Evolutionary conservation across 2,113 vertebrate species (phyloP), one percentile per base, ranked within the genome.

Genomic region (Hucho hucho): DNA sequence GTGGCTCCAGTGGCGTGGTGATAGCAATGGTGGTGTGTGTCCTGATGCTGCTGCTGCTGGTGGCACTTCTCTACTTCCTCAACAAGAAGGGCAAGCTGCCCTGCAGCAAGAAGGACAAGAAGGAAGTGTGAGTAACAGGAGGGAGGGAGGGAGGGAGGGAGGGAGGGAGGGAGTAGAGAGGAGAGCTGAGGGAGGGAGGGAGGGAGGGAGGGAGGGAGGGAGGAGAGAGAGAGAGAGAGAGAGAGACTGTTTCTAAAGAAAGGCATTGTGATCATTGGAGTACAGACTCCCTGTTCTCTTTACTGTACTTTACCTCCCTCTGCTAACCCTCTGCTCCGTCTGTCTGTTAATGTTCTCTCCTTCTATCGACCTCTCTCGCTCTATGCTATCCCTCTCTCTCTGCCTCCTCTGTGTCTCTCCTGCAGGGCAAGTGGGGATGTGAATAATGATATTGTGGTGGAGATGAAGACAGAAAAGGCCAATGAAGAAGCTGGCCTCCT

Each of bases 11-110:
- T 5, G 85, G 86, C 1, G 96, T 95, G 2, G 94, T 97, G 81
- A 89, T 96, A n/a, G 96, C 96, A 0, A 95, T 97, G 84, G 95
- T 96, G 26, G 93, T 96, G 79, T 96, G 96, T 7, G 96, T 97
- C 74, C 91, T 95, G 58, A 90, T 97, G 70, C 92, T 97, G 46
- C 94, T 97, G 12, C 85, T 97, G 9, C 81, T 96, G 46, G 95
- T 97, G 0, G 94, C 89, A 0, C 79, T 92, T 69, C 89, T 97
- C 87, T 97, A 95, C 82, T 96, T 92, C 89, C 90, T 97, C 82
- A 92, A 91, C 80, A 96, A 93, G 86, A 96, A 91, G 76, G 93
- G 87, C 64, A 95, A 93, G 63, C 84, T 95, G 4, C 87, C 91
- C 66, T 97, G 95, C 76, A 29, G 92, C 32, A 93, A 88, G 73